Conservation (phyloP, 1,140 invertebrate genomes). For the Drosophila ananassae region DNA sequence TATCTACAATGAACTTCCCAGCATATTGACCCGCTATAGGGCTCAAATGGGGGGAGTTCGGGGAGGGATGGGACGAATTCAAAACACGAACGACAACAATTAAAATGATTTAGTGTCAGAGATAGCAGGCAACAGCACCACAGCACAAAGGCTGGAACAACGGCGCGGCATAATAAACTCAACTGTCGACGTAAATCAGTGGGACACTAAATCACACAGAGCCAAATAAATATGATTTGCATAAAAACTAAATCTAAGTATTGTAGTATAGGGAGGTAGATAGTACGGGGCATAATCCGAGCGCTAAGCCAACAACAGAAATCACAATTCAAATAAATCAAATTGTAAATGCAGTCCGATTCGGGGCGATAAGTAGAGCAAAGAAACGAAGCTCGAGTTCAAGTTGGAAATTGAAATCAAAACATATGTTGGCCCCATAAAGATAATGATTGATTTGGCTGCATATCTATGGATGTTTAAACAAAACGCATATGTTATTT, state of each 20-base stretch:
- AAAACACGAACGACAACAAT: conserved; percentile 79
- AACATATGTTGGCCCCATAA: conserved; percentile 66
- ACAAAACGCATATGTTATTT: conserved; percentile 59
- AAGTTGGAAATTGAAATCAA: conserved; percentile 38
- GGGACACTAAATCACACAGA: conserved; percentile 69
- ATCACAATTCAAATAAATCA: conserved; percentile 59
- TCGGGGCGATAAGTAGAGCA: conserved; percentile 42
- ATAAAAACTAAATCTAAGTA: conserved; percentile 70
- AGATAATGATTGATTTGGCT: conserved; percentile 77
- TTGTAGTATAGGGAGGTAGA: not conserved
- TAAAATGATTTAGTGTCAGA: conserved; percentile 79
- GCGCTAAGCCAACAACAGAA: conserved; percentile 31
- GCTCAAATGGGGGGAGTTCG: not conserved
- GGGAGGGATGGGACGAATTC: conserved; percentile 36
- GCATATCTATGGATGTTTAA: conserved; percentile 15
- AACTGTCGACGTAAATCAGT: conserved; percentile 75
- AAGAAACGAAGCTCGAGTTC: conserved; percentile 7
- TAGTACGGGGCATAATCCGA: conserved; percentile 27
- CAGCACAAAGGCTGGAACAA: conserved; percentile 1
- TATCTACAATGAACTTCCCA: conserved; percentile 16
- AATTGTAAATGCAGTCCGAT: conserved; percentile 62
- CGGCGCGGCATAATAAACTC: conserved; percentile 69
- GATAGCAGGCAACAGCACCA: conserved; percentile 42
- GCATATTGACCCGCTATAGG: not conserved
- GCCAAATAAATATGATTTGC: conserved; percentile 82